phyloP scores from a whole-genome alignment of 2,888 invertebrate species.

The Unio pictorum region DNA sequence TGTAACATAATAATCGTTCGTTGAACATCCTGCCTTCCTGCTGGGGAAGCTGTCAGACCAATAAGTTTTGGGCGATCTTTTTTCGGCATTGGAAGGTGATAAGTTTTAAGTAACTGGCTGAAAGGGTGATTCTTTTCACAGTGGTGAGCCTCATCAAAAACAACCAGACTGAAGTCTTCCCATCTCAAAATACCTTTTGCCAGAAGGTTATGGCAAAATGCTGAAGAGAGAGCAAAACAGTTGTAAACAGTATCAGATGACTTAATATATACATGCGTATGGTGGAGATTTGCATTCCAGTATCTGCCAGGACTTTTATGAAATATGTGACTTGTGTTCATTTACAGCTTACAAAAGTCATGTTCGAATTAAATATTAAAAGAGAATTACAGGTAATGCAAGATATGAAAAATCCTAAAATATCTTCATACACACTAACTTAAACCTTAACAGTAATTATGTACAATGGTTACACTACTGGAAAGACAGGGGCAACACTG shows the following conservation, averaged over 20 bases:
- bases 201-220: conserved; percentile 56
- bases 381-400: no score
- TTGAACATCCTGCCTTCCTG: conserved; percentile 48
- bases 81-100: conserved; percentile 30
- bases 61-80: conserved; percentile 51
- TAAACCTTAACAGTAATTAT: neutral
- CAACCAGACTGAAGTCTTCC: conserved; percentile 58
- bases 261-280: no score
- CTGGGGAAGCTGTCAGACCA: conserved; percentile 66
- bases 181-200: conserved; percentile 44
- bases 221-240: conserved; percentile 35
- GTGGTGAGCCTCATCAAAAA: conserved; percentile 67
- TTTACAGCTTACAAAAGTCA: no score
- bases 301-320: no score
- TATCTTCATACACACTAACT: no score
- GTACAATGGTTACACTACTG: neutral
- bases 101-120: conserved; percentile 41
- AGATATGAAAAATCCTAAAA: no score
- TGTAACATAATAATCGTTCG: conserved; percentile 51
- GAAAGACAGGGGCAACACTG: neutral
- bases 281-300: no score
- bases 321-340: no score
- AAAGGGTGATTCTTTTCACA: conserved; percentile 64
- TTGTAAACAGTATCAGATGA: neutral
- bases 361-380: no score